These are phyloP conservation scores for Malurus melanocephalus DNA, from an alignment of 2,113 vertebrate genomes.

Conservation along the genomic window DNA sequence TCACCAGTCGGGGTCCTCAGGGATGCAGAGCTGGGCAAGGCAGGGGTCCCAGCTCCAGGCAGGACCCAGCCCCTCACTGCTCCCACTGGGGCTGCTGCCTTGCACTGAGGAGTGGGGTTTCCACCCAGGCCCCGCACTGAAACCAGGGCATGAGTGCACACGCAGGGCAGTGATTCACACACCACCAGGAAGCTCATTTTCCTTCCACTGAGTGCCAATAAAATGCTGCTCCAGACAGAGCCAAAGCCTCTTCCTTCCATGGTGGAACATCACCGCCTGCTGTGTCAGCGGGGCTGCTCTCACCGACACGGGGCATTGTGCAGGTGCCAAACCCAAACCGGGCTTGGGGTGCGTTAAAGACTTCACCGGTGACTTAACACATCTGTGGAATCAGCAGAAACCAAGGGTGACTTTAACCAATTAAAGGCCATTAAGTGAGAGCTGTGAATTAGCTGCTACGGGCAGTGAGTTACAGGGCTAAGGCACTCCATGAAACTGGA, in stretches of 20 bases:
- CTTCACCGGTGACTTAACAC: not conserved
- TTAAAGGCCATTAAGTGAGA: conserved; percentile 13
- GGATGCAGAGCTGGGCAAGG: not conserved
- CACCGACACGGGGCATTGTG: not conserved
- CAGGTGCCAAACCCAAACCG: not conserved
- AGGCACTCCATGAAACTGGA: not conserved
- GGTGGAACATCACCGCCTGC: not conserved
- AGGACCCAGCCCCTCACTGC: not conserved
- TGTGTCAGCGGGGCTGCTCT: not conserved
- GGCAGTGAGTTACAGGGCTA: not conserved
- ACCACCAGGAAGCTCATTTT: conserved; percentile 36
- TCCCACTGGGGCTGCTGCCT: not conserved
- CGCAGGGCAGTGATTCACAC: conserved; percentile 9
- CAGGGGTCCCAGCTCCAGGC: not conserved
- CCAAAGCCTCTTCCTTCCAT: conserved; percentile 25
- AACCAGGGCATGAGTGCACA: conserved; percentile 40
- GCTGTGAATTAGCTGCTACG: not conserved
- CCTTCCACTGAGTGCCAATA: conserved; percentile 39
- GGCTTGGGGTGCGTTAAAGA: not conserved
- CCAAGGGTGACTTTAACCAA: not conserved
- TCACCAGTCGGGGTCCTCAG: not conserved
- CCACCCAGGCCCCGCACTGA: not conserved
- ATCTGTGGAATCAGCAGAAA: conserved; percentile 41
- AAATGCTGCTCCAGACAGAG: conserved; percentile 26
- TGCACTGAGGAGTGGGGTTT: not conserved